Evolutionary conservation across 2,888 invertebrate species (phyloP).

Genomic region (Merodon equestris): DNA sequence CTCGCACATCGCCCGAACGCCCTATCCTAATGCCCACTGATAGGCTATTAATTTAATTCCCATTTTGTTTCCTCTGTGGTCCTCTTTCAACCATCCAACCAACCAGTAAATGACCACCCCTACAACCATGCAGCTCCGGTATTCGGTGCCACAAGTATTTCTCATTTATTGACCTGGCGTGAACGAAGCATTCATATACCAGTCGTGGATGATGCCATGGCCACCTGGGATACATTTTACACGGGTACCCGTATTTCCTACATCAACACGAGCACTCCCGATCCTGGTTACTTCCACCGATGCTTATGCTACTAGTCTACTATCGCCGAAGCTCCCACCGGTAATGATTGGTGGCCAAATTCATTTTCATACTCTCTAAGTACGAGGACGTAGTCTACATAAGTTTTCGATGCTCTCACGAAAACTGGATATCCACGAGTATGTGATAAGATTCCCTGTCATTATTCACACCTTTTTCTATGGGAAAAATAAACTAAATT

Average conservation of each 20-base stretch:
- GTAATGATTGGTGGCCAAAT: constrained; percentile 50
- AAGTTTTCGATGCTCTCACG: no score
- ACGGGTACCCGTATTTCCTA: constrained; percentile 4
- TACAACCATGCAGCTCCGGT: neutral
- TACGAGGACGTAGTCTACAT: no score
- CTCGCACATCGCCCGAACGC: neutral
- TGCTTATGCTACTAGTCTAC: no score
- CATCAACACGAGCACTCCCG: no score
- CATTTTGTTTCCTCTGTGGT: constrained; percentile 40
- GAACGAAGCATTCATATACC: neutral
- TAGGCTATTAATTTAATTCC: constrained; percentile 61
- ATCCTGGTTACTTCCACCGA: no score
- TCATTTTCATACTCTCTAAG: constrained; percentile 34
- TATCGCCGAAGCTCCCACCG: constrained; percentile 24
- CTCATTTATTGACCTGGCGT: constrained; percentile 38
- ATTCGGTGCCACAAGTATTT: no score
- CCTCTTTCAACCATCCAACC: constrained; percentile 1
- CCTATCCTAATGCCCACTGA: constrained; percentile 37
- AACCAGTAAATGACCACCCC: neutral
- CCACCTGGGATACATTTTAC: neutral
- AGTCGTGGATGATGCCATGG: no score
- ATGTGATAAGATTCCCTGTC: constrained; percentile 60
- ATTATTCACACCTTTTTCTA: constrained; percentile 66
- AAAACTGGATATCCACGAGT: no score
- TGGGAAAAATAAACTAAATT: constrained; percentile 64